A percentile compares a stretch with the other conserved stretches of the same genome.
phyloP scores from a whole-genome alignment of 2,797 vertebrate species.

The Petrocephalus schoutedeni region DNA sequence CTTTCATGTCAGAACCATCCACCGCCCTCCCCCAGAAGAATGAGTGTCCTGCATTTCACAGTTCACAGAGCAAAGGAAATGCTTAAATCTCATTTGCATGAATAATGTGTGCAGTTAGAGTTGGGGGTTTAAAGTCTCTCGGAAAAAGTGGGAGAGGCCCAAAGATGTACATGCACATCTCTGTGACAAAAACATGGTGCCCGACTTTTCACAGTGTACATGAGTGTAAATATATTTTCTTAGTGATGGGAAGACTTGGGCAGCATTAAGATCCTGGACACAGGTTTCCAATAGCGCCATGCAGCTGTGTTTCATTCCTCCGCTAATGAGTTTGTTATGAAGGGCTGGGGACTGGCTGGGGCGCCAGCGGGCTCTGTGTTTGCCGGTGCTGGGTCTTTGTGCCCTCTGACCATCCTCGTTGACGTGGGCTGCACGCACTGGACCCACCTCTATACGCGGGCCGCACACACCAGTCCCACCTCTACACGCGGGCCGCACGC shows the following conservation, averaged over 20 bases:
- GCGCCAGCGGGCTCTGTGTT: background rate
- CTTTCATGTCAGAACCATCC: background rate
- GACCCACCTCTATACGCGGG: too few species aligned
- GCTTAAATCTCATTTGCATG: conserved; percentile 19
- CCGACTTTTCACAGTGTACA: background rate
- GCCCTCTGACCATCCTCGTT: conserved; percentile 24
- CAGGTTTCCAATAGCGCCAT: conserved; percentile 54
- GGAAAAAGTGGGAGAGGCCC: background rate
- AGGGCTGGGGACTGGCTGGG: conserved; percentile 50
- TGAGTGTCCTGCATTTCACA: background rate
- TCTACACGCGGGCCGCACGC: background rate
- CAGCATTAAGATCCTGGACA: conserved; percentile 40
- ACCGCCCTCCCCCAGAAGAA: background rate
- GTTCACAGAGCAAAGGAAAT: conserved; percentile 21
- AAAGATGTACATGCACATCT: background rate
- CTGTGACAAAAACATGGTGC: background rate
- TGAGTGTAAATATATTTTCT: background rate
- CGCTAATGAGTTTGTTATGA: conserved; percentile 66
- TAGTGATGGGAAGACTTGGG: conserved; percentile 38
- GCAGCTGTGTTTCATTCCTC: conserved; percentile 64
- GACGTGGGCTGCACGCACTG: too few species aligned
- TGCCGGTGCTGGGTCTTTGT: conserved; percentile 9
- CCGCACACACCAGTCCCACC: background rate
- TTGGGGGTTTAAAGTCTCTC: background rate
- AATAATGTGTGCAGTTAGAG: background rate